A percentile compares a stretch with the other conserved stretches of the same genome.
Evolutionary conservation across 2,113 vertebrate species (phyloP).

Genomic region (Arothron firmamentum): DNA sequence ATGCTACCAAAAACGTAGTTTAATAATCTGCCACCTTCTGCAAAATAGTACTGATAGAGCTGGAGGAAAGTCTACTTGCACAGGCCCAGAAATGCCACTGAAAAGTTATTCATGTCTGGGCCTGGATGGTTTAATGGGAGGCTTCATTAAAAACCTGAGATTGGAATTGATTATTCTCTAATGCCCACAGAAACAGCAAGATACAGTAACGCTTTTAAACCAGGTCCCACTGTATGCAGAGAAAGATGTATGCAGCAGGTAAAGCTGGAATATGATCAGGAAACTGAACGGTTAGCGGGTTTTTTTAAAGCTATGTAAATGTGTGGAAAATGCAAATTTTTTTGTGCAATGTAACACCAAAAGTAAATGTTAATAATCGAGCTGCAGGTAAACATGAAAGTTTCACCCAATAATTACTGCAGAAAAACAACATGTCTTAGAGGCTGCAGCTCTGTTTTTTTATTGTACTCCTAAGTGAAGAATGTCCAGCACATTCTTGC

Average conservation of each 20-base stretch:
- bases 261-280: too few relatives aligned
- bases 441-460: too few relatives aligned
- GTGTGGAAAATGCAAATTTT: background rate
- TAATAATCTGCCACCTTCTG: too few relatives aligned
- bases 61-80: conserved; percentile 28
- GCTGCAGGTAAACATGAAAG: too few relatives aligned
- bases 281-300: background rate
- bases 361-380: too few relatives aligned
- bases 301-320: conserved; percentile 15
- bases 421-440: too few relatives aligned
- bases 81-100: conserved; percentile 39
- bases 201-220: conserved; percentile 45
- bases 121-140: conserved; percentile 47
- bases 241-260: too few relatives aligned
- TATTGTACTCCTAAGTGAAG: too few relatives aligned
- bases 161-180: conserved; percentile 67
- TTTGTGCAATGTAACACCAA: background rate
- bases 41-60: background rate
- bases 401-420: too few relatives aligned
- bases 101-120: conserved; percentile 71
- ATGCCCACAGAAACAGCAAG: conserved; percentile 52
- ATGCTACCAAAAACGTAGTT: too few relatives aligned
- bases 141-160: conserved; percentile 66
- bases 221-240: background rate
- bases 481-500: too few relatives aligned